Base-by-base conservation (phyloP, 2,113 vertebrate genomes). In the Dryoscopus gambensis region DNA sequence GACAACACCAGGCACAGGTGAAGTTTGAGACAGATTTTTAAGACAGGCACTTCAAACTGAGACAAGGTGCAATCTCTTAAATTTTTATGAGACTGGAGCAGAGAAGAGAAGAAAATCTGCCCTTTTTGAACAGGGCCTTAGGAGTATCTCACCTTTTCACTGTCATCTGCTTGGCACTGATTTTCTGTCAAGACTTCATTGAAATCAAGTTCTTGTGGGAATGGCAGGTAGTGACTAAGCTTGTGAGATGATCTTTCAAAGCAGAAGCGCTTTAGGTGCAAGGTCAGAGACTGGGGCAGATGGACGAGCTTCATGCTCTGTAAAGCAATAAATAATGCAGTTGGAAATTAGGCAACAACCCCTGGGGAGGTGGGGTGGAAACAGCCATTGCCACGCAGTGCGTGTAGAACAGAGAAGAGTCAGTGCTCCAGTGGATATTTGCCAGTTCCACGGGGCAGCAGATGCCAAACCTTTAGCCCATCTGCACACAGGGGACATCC, bases 211-310 rank as follows among this genome's bases (percentile, higher is more conserved):
- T 60, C 81, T 35, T 91, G 87, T 13, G 98, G 97, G 87, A 98
- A 98, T 18, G 74, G 35, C 35, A 98, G 55, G 3, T 44, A 60
- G 44, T 98, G 97, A 25, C 92, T 97, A 13, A 98, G 70, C 91
- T 98, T 98, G 82, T 0, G 3, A 24, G 15, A 14, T 20, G 94
- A 86, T 27, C 93, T 82, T 30, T 55, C 88, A 3, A 69, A 87
- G 46, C 65, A 92, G 88, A 98, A 98, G 17, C 98, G 97, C 81
- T 96, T 96, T 1, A 98, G 97, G 59, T 98, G 98, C 46, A 98
- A 70, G 15, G 96, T 98, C 93, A 98, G 57, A 19, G 96, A 98
- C 37, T 91, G 95, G 12, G 98, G 98, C 79, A 98, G 92, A 33
- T 35, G 55, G 7, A 73, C 88, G 4, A 98, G 69, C 83, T 89